Base-by-base conservation (phyloP, 2,888 invertebrate genomes). In the Entomobrya multifasciata region DNA sequence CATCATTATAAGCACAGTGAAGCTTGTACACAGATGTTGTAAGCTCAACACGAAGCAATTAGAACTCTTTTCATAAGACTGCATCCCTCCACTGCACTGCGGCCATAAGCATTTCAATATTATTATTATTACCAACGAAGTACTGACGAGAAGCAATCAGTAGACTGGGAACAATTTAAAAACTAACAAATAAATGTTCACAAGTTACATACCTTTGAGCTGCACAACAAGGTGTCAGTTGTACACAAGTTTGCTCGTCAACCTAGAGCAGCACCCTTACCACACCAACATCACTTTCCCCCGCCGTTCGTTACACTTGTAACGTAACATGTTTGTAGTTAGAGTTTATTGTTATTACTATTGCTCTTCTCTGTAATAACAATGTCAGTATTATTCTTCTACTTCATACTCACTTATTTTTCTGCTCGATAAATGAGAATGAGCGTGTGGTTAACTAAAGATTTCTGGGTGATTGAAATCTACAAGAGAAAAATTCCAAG, bases 271-370 rank as follows among this genome's bases (percentile, higher is more conserved):
- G 76, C 83, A 82, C 83, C 83, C 76, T 83, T 76, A 15, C 49
- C 78, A 70, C n/a, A n/a, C n/a, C n/a, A n/a, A n/a, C n/a, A 36
- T 8, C 36, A 36, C 77, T 78, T 70, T 67, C 67, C 72, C 72
- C 72, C 25, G 17, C 49, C 2, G 15, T 27, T 13, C 13, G 49
- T 49, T 49, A 49, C 70, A n/a, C n/a, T 6, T 30, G 52, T 36
- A 76, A 20, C n/a, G 20, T 20, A 13, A 57, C 25, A 20, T 57
- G 57, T n/a, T 36, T 27, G 74, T 57, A 41, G 86, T 86, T 86
- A 86, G 57, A 86, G 72, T 86, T 86, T 86, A 86, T 86, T 86
- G 86, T 86, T 86, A 86, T 86, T 86, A 60, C 76, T 44, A 78
- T 78, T 60, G 25, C 78, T 36, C 62, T n/a, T n/a, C n/a, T 25